Conservation (phyloP, 64 coral and sea anemone genomes). For the Platygyra sinensis region DNA sequence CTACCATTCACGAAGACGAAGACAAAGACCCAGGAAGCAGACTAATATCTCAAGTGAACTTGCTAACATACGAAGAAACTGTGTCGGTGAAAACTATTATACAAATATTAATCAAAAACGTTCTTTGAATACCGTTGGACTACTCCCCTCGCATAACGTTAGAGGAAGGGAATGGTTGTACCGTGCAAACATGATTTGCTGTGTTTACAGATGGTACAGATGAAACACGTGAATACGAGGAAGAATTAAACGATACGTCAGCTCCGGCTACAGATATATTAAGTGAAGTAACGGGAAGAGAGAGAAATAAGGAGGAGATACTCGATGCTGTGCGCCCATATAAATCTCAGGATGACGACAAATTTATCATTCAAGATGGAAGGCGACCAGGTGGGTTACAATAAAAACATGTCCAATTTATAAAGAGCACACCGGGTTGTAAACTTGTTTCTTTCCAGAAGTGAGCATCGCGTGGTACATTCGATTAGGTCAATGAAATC, state of each 20-base stretch:
- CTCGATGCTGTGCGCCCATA: conserved; percentile 10
- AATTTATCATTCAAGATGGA: conserved; percentile 9
- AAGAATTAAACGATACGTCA: conserved; percentile 11
- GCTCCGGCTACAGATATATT: conserved; percentile 18
- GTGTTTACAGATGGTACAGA: conserved; percentile 1
- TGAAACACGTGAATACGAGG: conserved; percentile 23
- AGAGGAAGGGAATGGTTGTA: not conserved
- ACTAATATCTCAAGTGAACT: too few species aligned
- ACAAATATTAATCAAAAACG: too few species aligned
- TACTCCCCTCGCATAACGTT: too few species aligned
- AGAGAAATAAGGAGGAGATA: conserved; percentile 38
- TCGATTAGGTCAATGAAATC: too few species aligned
- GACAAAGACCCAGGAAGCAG: too few species aligned
- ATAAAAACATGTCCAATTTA: not conserved
- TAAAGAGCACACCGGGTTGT: too few species aligned
- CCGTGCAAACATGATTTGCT: not conserved
- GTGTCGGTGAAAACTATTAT: too few species aligned
- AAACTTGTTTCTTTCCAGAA: too few species aligned
- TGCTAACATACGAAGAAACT: too few species aligned
- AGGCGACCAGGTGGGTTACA: not conserved
- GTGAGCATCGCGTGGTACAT: too few species aligned
- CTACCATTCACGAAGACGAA: too few species aligned
- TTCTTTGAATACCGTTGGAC: too few species aligned
- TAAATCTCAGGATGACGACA: conserved; percentile 8
- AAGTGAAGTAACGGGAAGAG: conserved; percentile 23